A percentile compares a stretch with the other conserved stretches of the same genome.
Evolutionary conservation across 2,113 vertebrate genomes (phyloP).

Genomic region (Solea solea): DNA sequence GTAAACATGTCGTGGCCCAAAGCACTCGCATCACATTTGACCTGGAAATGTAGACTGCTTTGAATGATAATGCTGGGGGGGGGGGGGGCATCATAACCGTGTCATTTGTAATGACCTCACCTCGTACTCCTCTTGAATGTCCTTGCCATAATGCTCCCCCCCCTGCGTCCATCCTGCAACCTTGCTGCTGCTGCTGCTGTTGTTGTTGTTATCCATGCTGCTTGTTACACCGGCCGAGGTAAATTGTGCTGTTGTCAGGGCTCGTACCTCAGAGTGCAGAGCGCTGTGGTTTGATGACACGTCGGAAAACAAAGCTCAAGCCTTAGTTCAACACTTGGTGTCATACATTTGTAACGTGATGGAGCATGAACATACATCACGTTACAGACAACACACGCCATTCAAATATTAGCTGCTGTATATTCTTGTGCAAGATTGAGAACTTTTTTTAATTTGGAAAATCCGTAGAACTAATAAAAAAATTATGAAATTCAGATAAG

Average conservation of each 20-base stretch:
- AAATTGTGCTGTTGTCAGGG: constrained; percentile 29
- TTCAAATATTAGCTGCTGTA: no score
- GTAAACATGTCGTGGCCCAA: neutral
- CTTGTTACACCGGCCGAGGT: constrained; percentile 13
- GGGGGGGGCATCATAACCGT: neutral
- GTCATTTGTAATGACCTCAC: neutral
- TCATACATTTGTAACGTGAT: no score
- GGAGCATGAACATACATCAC: no score
- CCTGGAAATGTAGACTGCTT: neutral
- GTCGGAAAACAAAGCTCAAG: constrained; percentile 4
- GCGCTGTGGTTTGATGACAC: neutral
- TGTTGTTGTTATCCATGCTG: constrained; percentile 5
- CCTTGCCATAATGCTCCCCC: constrained; percentile 20
- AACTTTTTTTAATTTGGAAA: no score
- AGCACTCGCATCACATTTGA: neutral
- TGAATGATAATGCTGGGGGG: no score
- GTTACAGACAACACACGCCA: no score
- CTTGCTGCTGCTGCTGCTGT: neutral
- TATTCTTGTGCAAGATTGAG: no score
- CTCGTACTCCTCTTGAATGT: neutral
- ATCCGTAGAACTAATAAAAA: no score
- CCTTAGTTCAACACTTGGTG: no score
- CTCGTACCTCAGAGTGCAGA: constrained; percentile 13
- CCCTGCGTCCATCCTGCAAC: neutral
- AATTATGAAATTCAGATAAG: constrained; percentile 30